Conservation (phyloP, 92 coral and sea anemone species). For the Epizoanthus rinbou region DNA sequence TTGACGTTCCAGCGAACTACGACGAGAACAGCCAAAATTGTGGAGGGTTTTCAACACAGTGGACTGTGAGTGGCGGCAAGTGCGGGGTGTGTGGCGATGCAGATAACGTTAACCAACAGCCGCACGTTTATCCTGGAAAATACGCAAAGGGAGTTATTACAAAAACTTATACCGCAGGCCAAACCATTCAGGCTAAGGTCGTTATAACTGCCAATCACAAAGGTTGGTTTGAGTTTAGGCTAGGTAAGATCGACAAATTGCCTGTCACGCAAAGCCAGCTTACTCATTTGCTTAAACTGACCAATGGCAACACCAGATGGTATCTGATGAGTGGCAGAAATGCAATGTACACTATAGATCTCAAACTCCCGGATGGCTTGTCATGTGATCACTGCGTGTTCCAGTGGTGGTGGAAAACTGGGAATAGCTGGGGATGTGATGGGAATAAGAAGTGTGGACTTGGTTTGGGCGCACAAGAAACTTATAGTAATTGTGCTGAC, state of each 20-base stretch:
- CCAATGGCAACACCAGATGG: constrained; percentile 14
- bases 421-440: no score
- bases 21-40: constrained; percentile 76
- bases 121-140: constrained; percentile 59
- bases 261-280: constrained; percentile 9
- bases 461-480: no score
- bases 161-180: constrained; percentile 53
- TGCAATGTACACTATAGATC: constrained; percentile 6
- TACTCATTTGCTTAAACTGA: constrained; percentile 5
- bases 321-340: constrained; percentile 5
- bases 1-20: constrained; percentile 54
- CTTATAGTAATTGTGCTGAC: no score
- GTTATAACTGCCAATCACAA: constrained; percentile 36
- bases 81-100: constrained; percentile 87
- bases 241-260: not conserved
- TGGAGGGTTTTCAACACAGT: constrained; percentile 72
- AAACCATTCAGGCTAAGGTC: constrained; percentile 55
- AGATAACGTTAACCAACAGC: constrained; percentile 41
- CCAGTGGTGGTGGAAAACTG: no score
- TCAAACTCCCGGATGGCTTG: constrained; percentile 24
- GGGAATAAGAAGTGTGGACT: no score
- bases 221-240: constrained; percentile 20
- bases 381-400: no score
- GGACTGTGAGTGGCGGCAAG: constrained; percentile 67
- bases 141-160: constrained; percentile 61